Base-by-base conservation (phyloP, 92 coral and sea anemone species). In the Siderastrea radians region DNA sequence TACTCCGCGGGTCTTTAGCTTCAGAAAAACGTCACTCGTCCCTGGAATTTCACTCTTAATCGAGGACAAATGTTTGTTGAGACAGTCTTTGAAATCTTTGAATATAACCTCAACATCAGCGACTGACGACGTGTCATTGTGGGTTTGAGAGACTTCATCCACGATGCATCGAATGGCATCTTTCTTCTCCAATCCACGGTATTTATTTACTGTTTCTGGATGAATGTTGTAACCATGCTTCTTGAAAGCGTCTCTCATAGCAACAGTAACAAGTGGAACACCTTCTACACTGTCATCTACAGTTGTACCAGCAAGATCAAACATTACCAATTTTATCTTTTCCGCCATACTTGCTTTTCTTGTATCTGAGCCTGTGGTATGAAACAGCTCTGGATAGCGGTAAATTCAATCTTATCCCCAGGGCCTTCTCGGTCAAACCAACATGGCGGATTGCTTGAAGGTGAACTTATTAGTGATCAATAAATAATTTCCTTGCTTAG, bases 271-370 rank as follows among this genome's bases (percentile, higher is more conserved):
- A 75, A 97, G 90, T 75, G 99, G 99, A 62, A 95, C 79, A 47
- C 97, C 98, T 47, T 92, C 86, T 7, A 97, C 75, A n/a, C 96
- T 74, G 77, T 97, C 99, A 84, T 97, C 96, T 4, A 95, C 96
- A 44, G 98, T 97, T 60, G 99, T 97, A 60, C 99, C 99, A 26
- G 98, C 99, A 68, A 97, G 87, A 88, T 97, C 99, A 72, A 97
- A 97, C 79, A 97, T 94, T 17, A 94, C 95, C 45, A 97, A 91
- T 72, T 95, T 57, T n/a, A 93, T 49, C 11, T 44, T 76, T 65
- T 63, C 93, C 84, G 93, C 93, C 95, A 89, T 89, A 54, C 81
- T 89, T 85, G 54, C 60, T 6, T 43, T 4, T 14, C 58, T 43
- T 54, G 7, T 7, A 83, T 55, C 17, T 45, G 83, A 64, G 82